These are phyloP conservation scores for Chrysina gloriosa DNA, from an alignment of 2,888 invertebrate genomes.

Conservation along the genomic window DNA sequence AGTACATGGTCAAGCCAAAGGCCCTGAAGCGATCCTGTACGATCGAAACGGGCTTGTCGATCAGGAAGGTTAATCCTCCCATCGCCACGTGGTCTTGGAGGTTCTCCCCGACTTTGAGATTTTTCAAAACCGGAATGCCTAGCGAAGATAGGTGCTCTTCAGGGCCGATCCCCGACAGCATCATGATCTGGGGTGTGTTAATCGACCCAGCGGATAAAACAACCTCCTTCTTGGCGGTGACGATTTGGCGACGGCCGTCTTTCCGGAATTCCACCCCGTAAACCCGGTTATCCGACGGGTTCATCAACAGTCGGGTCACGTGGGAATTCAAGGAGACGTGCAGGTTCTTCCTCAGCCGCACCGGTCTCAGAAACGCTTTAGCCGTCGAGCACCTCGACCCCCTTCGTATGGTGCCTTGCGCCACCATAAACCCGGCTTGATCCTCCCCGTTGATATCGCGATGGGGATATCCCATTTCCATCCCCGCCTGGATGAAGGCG, in stretches of 20 bases:
- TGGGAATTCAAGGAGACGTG: conserved; percentile 85
- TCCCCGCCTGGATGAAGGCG: conserved; percentile 85
- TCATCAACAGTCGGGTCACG: conserved; percentile 80
- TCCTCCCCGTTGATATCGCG: conserved; percentile 84
- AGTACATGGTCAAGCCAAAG: conserved; percentile 83
- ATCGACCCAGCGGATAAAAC: conserved; percentile 92
- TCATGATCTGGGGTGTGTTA: conserved; percentile 90
- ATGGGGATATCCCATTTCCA: conserved; percentile 85
- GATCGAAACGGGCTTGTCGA: conserved; percentile 86
- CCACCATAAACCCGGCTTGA: conserved; percentile 88
- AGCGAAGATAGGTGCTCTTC: conserved; percentile 73
- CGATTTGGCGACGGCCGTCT: conserved; percentile 76
- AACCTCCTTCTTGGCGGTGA: conserved; percentile 83
- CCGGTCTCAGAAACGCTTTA: conserved; percentile 86
- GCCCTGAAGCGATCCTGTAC: conserved; percentile 81
- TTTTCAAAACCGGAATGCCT: conserved; percentile 79
- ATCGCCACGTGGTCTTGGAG: conserved; percentile 90
- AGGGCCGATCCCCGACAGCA: conserved; percentile 76
- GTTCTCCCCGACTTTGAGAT: conserved; percentile 84
- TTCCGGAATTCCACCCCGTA: conserved; percentile 84
- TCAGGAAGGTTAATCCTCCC: conserved; percentile 82
- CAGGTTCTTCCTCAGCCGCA: conserved; percentile 79
- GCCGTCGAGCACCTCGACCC: conserved; percentile 89
- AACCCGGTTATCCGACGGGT: conserved; percentile 79
- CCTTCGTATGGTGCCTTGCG: conserved; percentile 85